phyloP scores from a whole-genome alignment of 2,113 vertebrate genomes.

The Salvator merianae region DNA sequence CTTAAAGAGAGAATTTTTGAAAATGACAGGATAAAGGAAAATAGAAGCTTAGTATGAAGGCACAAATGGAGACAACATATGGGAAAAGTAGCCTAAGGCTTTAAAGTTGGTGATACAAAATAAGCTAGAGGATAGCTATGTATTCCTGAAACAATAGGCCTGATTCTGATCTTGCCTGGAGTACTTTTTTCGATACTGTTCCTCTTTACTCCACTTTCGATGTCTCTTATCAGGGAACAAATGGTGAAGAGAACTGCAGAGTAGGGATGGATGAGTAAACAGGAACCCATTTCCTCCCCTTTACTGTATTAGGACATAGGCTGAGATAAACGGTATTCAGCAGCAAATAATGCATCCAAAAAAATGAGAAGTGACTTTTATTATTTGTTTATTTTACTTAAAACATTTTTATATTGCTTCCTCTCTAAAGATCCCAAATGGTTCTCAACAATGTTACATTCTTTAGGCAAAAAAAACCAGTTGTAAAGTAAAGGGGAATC shows the following conservation, averaged over 20 bases:
- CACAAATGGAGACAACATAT: constrained; percentile 32
- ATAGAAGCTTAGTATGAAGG: constrained; percentile 46
- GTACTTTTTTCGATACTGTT: not conserved
- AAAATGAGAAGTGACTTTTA: too few relatives aligned
- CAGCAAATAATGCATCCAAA: not conserved
- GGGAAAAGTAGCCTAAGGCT: constrained; percentile 25
- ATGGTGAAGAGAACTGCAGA: not conserved
- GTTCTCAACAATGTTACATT: too few relatives aligned
- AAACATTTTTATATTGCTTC: too few relatives aligned
- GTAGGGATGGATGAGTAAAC: not conserved
- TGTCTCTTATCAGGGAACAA: constrained; percentile 7
- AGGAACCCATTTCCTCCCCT: not conserved
- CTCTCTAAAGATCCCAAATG: too few relatives aligned
- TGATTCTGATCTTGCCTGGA: constrained; percentile 17
- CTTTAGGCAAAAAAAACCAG: too few relatives aligned
- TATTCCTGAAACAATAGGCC: not conserved
- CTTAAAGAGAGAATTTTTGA: constrained; percentile 50
- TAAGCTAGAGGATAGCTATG: constrained; percentile 12
- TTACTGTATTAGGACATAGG: not conserved
- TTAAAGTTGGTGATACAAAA: constrained; percentile 40
- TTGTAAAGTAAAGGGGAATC: too few relatives aligned
- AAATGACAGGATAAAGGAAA: constrained; percentile 53
- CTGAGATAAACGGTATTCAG: not conserved
- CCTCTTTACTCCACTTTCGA: not conserved
- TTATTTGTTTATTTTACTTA: too few relatives aligned